Percentiles rank a stretch among this genome's conserved stretches.
These are phyloP conservation scores for Narcine bancroftii DNA, from an alignment of 2,113 vertebrate species.

Conservation along the genomic window DNA sequence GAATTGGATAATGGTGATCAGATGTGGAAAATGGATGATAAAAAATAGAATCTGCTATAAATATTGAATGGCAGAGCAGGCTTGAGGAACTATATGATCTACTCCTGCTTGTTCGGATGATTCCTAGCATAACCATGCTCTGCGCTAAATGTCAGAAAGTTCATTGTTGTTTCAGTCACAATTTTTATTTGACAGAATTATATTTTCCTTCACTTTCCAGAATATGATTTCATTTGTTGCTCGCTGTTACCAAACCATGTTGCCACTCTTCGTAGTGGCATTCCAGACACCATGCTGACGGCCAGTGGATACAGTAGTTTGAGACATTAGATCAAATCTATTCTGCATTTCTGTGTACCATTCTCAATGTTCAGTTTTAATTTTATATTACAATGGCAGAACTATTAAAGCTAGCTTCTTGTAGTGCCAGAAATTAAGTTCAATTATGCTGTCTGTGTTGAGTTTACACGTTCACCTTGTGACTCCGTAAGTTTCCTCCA, in stretches of 20 bases:
- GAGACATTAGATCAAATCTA: neutral
- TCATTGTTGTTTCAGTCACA: neutral
- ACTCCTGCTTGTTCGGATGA: too few species aligned
- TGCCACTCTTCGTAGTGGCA: neutral
- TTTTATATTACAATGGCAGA: neutral
- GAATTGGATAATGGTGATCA: too few species aligned
- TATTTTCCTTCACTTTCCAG: neutral
- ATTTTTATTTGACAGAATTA: neutral
- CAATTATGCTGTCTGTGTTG: too few species aligned
- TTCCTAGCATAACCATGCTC: neutral
- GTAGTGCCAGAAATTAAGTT: too few species aligned
- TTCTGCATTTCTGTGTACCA: neutral
- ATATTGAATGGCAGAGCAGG: too few species aligned
- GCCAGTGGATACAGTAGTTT: neutral
- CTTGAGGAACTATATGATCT: too few species aligned
- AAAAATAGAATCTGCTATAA: too few species aligned
- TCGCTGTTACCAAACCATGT: neutral
- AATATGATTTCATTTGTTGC: neutral
- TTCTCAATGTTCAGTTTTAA: neutral
- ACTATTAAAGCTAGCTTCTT: too few species aligned
- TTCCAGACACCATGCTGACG: neutral
- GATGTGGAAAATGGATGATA: too few species aligned
- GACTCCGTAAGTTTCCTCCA: too few species aligned
- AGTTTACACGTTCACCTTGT: too few species aligned
- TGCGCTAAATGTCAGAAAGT: neutral